phyloP scores from a whole-genome alignment of 2,797 vertebrate genomes.

The Siniperca obscura region DNA sequence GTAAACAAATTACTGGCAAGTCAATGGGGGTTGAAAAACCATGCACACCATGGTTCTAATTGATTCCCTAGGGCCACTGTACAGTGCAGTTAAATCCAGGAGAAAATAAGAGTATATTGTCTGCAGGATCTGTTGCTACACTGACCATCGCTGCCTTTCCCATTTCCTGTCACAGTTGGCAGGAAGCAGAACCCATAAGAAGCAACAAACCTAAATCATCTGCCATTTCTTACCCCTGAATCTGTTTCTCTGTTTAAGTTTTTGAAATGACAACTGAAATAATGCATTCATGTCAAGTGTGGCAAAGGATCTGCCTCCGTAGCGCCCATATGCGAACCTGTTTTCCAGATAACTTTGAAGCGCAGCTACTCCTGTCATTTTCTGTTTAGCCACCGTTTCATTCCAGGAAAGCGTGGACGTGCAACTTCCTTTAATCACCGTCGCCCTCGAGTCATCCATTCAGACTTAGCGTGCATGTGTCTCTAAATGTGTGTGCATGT shows the following conservation, averaged over 20 bases:
- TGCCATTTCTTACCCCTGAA: not conserved
- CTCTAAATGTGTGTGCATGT: conserved; percentile 36
- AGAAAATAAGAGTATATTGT: conserved; percentile 64
- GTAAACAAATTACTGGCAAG: conserved; percentile 79
- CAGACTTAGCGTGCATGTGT: conserved; percentile 39
- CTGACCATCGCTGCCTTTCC: conserved; percentile 39
- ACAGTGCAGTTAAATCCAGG: conserved; percentile 63
- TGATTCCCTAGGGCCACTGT: conserved; percentile 73
- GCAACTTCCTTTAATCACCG: conserved; percentile 72
- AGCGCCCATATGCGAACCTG: conserved; percentile 43
- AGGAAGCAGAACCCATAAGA: conserved; percentile 12
- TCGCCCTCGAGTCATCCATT: conserved; percentile 59
- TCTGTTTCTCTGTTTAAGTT: conserved; percentile 34
- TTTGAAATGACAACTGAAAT: conserved; percentile 42
- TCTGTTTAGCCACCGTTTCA: conserved; percentile 67
- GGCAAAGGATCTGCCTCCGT: conserved; percentile 42
- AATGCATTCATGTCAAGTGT: conserved; percentile 30
- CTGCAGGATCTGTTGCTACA: conserved; percentile 45
- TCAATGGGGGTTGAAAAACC: conserved; percentile 68
- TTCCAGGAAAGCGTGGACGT: conserved; percentile 58
- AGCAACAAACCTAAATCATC: not conserved
- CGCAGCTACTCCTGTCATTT: conserved; percentile 57
- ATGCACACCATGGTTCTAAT: conserved; percentile 72
- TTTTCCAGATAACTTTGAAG: conserved; percentile 72
- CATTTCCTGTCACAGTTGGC: conserved; percentile 20